Evolutionary conservation across 2,888 invertebrate species (phyloP).

Genomic region (Colostygia pectinataria): DNA sequence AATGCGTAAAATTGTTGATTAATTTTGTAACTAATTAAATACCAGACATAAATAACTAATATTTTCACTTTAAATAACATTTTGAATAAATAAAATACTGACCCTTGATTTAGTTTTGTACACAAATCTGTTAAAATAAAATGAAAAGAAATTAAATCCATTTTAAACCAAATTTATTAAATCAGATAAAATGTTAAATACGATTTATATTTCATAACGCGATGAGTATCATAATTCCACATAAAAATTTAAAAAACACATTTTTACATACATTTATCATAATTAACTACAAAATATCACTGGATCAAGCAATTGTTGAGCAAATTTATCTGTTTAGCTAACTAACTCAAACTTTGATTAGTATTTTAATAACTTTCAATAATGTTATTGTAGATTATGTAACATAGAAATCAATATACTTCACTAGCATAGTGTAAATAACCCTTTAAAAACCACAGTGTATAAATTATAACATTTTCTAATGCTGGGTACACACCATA

Average conservation of each 20-base stretch:
- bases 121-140: slow-evolving; percentile 13
- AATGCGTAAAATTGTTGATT: slow-evolving; percentile 39
- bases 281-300: slow-evolving; percentile 36
- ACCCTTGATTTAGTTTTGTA: slow-evolving; percentile 4
- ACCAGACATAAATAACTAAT: too few relatives aligned
- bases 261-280: slow-evolving; percentile 33
- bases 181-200: slow-evolving; percentile 37
- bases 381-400: too few relatives aligned
- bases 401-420: too few relatives aligned
- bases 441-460: neutral
- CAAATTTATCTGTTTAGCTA: slow-evolving; percentile 25
- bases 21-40: too few relatives aligned
- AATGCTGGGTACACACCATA: too few relatives aligned
- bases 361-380: too few relatives aligned
- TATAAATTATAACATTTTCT: neutral
- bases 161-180: slow-evolving; percentile 43
- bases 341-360: too few relatives aligned
- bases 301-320: slow-evolving; percentile 18
- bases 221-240: slow-evolving; percentile 51
- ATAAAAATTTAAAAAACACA: slow-evolving; percentile 34
- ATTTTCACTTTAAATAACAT: too few relatives aligned
- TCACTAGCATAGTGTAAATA: neutral
- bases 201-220: slow-evolving; percentile 43
- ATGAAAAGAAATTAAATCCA: slow-evolving; percentile 28
- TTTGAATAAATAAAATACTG: neutral